A percentile compares a stretch with the other conserved stretches of the same genome.
phyloP scores from a whole-genome alignment of 2,888 invertebrate species.

The Apoda limacodes region DNA sequence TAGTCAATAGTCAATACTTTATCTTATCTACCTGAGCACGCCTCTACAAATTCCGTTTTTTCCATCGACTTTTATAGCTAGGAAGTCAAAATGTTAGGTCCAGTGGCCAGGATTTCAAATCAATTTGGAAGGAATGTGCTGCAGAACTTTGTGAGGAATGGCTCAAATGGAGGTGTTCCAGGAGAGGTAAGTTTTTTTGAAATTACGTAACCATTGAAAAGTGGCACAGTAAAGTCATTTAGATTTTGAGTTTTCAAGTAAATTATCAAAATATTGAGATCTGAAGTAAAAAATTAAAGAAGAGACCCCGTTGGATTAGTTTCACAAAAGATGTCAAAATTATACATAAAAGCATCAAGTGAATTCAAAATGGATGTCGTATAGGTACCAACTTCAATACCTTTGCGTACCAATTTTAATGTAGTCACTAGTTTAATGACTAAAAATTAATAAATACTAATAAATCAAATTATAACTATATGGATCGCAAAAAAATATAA shows the following conservation, averaged over 20 bases:
- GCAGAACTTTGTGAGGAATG: constrained; percentile 43
- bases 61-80: too few species aligned
- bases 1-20: constrained; percentile 30
- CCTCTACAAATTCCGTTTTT: constrained; percentile 5
- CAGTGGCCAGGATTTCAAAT: constrained; percentile 46
- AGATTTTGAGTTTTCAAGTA: not conserved
- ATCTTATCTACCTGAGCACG: constrained; percentile 38
- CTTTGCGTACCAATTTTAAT: too few species aligned
- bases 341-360: too few species aligned
- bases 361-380: too few species aligned
- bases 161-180: constrained; percentile 50
- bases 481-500: too few species aligned
- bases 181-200: constrained; percentile 51
- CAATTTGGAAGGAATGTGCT: constrained; percentile 45
- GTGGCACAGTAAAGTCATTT: not conserved
- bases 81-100: constrained; percentile 47
- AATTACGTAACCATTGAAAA: not conserved
- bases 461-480: too few species aligned
- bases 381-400: too few species aligned
- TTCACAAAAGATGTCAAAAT: too few species aligned
- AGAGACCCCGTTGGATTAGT: too few species aligned
- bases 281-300: too few species aligned
- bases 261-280: not conserved
- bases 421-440: too few species aligned
- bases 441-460: too few species aligned